Evolutionary conservation across 2,888 invertebrate genomes (phyloP).

Genomic region (Dicroscelio sp.): DNA sequence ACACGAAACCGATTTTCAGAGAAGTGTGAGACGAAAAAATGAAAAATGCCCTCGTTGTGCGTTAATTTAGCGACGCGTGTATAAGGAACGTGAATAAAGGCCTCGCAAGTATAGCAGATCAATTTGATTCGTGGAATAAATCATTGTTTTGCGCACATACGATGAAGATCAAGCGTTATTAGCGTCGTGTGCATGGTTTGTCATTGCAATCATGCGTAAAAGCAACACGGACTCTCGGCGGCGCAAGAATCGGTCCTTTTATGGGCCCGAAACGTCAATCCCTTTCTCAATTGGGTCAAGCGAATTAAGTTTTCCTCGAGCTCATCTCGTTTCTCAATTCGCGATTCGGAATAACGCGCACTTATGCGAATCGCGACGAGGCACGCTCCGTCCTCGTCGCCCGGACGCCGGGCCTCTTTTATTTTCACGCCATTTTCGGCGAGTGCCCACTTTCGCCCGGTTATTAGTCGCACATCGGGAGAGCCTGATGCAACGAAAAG

Average conservation of each 20-base stretch:
- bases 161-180: slow-evolving; percentile 73
- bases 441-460: slow-evolving; percentile 89
- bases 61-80: slow-evolving; percentile 32
- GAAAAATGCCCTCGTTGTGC: slow-evolving; percentile 6
- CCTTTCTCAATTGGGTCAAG: slow-evolving; percentile 84
- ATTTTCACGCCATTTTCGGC: slow-evolving; percentile 90
- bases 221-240: slow-evolving; percentile 70
- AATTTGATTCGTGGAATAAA: slow-evolving; percentile 66
- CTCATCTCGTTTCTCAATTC: slow-evolving; percentile 83
- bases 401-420: slow-evolving; percentile 85
- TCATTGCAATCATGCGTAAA: slow-evolving; percentile 82
- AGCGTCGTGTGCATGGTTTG: slow-evolving; percentile 77
- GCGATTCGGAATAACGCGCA: slow-evolving; percentile 79
- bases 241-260: slow-evolving; percentile 81
- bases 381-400: slow-evolving; percentile 26
- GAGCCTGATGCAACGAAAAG: slow-evolving; percentile 80
- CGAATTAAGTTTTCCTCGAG: slow-evolving; percentile 83
- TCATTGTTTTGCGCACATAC: slow-evolving; percentile 68
- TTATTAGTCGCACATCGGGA: slow-evolving; percentile 91
- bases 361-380: slow-evolving; percentile 73
- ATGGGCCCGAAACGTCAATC: slow-evolving; percentile 81
- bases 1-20: no score
- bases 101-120: slow-evolving; percentile 30
- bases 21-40: neutral
- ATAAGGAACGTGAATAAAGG: neutral